Base-by-base conservation (phyloP, 2,113 vertebrate genomes). In the Cebus imitator region DNA sequence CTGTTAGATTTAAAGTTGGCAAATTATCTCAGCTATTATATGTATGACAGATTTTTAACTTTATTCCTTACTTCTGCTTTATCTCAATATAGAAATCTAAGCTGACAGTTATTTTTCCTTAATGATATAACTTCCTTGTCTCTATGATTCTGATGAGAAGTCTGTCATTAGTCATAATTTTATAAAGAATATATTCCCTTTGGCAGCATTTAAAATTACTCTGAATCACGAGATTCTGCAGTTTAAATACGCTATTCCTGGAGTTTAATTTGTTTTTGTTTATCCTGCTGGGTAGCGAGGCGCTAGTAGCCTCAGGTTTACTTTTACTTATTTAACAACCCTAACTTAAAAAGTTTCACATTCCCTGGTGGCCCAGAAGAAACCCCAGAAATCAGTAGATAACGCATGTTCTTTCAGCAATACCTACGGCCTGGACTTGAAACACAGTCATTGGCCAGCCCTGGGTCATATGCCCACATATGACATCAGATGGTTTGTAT, bases 311-410 rank as follows among this genome's bases (percentile, higher is more conserved):
- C 27, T 5, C 32, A 57, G 32, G 18, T 72, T 76, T 76, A 93
- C 81, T 96, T 94, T 78, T 88, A 48, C 64, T 90, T 61, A 81
- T 88, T 55, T 87, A 83, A 93, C 21, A 95, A 70, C 35, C 3
- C 30, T 64, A 82, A 48, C 40, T 35, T 72, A 58, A 75, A 76
- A 23, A 78, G 18, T 21, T 81, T 48, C 21, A 35, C 12, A n/a
- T 91, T 91, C 23, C 23, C 43, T 72, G 17, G 57, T 35, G 23
- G 66, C 13, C 37, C 43, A 50, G 23, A 2, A 76, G 50, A 96
- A 90, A 92, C 52, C 37, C 23, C 12, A 45, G 50, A 45, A n/a
- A 25, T 92, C 10, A 50, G 55, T 37, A 87, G 40, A 17, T 37
- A 85, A 66, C 35, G 40, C 45, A 4, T 40, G 25, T 57, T 85